These are phyloP conservation scores for Sphaerodactylus townsendi DNA, from an alignment of 2,113 vertebrate species.

Conservation along the genomic window DNA sequence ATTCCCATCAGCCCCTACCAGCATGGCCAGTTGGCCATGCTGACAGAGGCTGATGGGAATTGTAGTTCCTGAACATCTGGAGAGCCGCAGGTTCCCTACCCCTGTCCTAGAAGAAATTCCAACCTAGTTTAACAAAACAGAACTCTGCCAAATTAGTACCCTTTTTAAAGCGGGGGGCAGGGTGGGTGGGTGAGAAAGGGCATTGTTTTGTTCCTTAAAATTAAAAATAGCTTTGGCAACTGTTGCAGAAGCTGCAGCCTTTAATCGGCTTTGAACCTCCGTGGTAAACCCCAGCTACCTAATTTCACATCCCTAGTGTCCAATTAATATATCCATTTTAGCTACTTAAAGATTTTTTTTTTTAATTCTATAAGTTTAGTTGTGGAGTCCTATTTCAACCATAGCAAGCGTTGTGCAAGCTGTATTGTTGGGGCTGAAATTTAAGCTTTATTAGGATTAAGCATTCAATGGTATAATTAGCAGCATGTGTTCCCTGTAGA, in stretches of 20 bases:
- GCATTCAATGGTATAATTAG: constrained; percentile 74
- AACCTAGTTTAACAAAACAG: too few relatives aligned
- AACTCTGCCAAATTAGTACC: neutral
- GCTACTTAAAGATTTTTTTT: constrained; percentile 41
- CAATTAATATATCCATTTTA: constrained; percentile 42
- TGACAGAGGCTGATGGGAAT: too few relatives aligned
- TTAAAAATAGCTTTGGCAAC: neutral
- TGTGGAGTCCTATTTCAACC: constrained; percentile 54
- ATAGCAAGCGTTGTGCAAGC: constrained; percentile 41
- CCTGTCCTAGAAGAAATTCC: neutral
- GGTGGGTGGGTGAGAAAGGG: too few relatives aligned
- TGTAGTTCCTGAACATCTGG: too few relatives aligned
- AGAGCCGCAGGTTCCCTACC: too few relatives aligned
- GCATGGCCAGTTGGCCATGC: too few relatives aligned
- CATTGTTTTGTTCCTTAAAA: neutral
- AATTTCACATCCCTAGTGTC: constrained; percentile 22
- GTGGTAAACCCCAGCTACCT: neutral
- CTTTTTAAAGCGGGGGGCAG: neutral
- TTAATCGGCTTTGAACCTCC: constrained; percentile 8
- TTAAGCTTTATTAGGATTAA: constrained; percentile 72
- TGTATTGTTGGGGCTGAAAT: constrained; percentile 67
- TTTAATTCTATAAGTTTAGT: constrained; percentile 52
- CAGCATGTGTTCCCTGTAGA: constrained; percentile 64
- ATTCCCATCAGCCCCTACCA: too few relatives aligned
- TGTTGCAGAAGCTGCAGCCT: neutral